Evolutionary conservation across 2,797 vertebrate genomes (phyloP).

Genomic region (Scarus forsteni): DNA sequence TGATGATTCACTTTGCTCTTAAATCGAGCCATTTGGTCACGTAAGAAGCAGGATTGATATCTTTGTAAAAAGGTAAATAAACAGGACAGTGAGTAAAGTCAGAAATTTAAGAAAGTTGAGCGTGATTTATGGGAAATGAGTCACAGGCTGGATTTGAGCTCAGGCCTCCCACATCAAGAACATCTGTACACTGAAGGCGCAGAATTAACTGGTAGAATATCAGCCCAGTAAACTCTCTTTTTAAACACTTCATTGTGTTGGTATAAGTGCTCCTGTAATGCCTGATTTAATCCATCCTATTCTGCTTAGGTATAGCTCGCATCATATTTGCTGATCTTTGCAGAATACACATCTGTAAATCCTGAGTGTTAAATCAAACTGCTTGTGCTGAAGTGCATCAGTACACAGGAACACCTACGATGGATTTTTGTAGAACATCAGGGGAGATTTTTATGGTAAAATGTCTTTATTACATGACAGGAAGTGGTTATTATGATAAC

Average conservation of each 20-base stretch:
- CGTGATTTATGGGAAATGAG: no score
- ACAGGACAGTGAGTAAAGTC: background rate
- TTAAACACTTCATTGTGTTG: constrained; percentile 3
- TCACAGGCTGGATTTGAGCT: no score
- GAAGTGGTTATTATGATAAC: constrained; percentile 36
- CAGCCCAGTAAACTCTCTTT: no score
- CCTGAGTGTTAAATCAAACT: constrained; percentile 20
- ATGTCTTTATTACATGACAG: constrained; percentile 9
- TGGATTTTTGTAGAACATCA: constrained; percentile 10
- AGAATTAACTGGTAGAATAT: no score
- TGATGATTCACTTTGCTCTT: constrained; percentile 33
- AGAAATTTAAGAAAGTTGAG: no score
- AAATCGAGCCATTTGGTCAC: constrained; percentile 41
- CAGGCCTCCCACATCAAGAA: no score
- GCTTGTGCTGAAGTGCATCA: background rate
- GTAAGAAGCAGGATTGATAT: background rate
- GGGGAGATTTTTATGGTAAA: constrained; percentile 11
- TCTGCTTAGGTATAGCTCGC: constrained; percentile 33
- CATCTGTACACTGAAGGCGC: no score
- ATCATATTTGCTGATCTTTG: constrained; percentile 46
- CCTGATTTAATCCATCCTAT: constrained; percentile 51
- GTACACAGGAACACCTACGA: constrained; percentile 8
- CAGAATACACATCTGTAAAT: constrained; percentile 42
- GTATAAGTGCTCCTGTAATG: constrained; percentile 28
- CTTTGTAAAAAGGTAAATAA: no score